phyloP scores from a whole-genome alignment of 2,113 vertebrate species.

The Ciconia boyciana region DNA sequence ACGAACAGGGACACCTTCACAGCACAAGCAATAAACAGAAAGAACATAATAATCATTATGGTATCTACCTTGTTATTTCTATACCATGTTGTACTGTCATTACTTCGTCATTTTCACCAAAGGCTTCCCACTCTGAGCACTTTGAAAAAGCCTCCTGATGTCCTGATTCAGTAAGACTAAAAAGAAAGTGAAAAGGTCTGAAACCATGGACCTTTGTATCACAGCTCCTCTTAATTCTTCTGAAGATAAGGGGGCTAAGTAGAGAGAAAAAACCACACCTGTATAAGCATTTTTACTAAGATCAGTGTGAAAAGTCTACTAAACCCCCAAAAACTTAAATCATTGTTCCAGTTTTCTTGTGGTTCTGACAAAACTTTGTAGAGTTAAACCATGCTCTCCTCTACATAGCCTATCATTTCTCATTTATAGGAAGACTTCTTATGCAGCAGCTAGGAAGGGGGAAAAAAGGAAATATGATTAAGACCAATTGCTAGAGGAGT shows the following conservation, averaged over 20 bases:
- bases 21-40: background rate
- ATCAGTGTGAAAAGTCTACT: background rate
- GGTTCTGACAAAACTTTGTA: background rate
- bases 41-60: background rate
- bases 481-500: background rate
- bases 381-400: background rate
- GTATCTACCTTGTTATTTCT: conserved; percentile 17
- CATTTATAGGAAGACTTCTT: background rate
- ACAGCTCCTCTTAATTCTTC: background rate
- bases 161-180: background rate
- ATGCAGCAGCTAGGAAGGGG: background rate
- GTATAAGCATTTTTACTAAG: background rate
- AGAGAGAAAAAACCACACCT: background rate
- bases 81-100: background rate
- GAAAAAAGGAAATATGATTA: background rate
- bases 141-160: background rate
- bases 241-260: background rate
- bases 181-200: background rate
- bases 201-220: background rate
- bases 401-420: background rate
- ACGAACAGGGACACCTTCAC: background rate
- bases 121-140: conserved; percentile 6
- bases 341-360: background rate
- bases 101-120: background rate
- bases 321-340: background rate